Conservation (phyloP, 2,113 vertebrate genomes). For the Casuarius casuarius region DNA sequence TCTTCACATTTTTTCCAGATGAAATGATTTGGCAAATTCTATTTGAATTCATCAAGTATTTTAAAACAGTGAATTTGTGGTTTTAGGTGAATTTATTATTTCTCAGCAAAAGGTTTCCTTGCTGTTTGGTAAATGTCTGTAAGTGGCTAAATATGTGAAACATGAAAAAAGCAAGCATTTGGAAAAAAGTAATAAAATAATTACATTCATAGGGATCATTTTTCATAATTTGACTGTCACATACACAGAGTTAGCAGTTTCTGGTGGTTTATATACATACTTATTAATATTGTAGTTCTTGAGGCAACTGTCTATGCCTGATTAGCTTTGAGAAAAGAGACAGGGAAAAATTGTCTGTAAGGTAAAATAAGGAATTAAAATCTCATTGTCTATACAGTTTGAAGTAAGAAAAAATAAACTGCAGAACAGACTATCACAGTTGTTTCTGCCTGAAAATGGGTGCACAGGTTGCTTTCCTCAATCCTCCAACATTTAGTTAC, state of each 20-base stretch:
- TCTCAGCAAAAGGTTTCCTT: background rate
- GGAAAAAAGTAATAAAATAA: background rate
- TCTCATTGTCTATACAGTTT: background rate
- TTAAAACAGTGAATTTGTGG: background rate
- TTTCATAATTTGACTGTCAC: background rate
- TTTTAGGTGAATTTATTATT: background rate
- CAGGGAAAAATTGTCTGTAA: background rate
- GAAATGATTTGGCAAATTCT: background rate
- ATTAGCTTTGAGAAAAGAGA: background rate
- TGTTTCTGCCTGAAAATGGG: constrained; percentile 14
- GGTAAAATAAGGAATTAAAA: background rate
- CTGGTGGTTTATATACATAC: background rate
- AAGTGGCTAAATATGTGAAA: background rate
- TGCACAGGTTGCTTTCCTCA: background rate
- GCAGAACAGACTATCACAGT: background rate
- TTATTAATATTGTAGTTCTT: background rate
- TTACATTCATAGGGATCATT: background rate
- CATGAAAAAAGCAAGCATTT: background rate
- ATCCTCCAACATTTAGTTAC: background rate
- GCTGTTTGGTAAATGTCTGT: background rate
- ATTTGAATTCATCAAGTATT: background rate
- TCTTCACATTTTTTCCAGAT: background rate
- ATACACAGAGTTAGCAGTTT: background rate
- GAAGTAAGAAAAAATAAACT: background rate
- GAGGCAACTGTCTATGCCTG: background rate